Evolutionary conservation across 2,113 vertebrate species (phyloP).

Genomic region (Mastomys coucha): DNA sequence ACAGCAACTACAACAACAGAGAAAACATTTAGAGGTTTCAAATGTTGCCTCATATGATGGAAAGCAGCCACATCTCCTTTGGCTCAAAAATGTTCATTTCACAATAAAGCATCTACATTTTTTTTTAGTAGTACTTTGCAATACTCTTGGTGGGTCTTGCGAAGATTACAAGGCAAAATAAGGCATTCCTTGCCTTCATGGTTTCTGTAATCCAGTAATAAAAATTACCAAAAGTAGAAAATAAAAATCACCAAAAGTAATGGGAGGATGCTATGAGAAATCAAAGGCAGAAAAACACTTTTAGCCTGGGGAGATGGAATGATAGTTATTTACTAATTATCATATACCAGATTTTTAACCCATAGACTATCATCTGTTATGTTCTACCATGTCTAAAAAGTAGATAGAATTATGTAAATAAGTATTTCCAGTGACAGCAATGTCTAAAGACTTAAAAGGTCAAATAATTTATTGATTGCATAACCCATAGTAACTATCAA

Average conservation of each 20-base stretch:
- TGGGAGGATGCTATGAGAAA: background rate
- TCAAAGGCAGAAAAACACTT: background rate
- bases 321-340: background rate
- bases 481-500: background rate
- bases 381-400: background rate
- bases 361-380: background rate
- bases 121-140: background rate
- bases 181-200: background rate
- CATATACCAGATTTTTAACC: background rate
- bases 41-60: constrained; percentile 11
- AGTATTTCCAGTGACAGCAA: background rate
- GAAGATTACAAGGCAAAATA: background rate
- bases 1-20: background rate
- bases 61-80: background rate
- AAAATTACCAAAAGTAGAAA: background rate
- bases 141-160: background rate
- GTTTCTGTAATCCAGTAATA: background rate
- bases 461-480: constrained; percentile 19
- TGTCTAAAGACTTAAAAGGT: background rate
- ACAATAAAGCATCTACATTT: background rate
- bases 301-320: background rate
- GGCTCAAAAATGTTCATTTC: background rate
- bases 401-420: background rate
- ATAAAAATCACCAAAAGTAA: background rate
- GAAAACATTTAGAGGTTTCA: background rate